phyloP scores from a whole-genome alignment of 1,140 invertebrate genomes.

The Bombus turneri region DNA sequence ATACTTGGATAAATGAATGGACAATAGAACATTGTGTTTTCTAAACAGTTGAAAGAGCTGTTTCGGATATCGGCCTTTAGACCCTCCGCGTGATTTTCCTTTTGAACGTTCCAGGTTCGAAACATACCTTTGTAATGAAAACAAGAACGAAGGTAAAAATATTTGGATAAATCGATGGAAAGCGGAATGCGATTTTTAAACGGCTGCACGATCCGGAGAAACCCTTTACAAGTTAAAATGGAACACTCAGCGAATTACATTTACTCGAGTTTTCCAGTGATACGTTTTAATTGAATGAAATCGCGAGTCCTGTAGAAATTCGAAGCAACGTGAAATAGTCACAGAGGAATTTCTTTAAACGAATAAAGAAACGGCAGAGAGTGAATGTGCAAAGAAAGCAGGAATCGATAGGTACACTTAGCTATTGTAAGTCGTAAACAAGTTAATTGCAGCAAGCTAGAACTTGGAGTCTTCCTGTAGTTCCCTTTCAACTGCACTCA shows the following conservation, averaged over 20 bases:
- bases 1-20: background rate
- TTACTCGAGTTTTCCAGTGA: background rate
- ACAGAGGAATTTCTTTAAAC: background rate
- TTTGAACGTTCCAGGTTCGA: too few species aligned
- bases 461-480: background rate
- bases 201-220: background rate
- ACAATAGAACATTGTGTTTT: background rate
- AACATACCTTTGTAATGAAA: too few species aligned
- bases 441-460: constrained; percentile 16
- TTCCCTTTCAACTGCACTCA: constrained; percentile 1
- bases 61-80: background rate
- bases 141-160: too few species aligned
- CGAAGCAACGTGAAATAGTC: background rate
- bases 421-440: constrained; percentile 35
- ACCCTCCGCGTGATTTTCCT: too few species aligned
- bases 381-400: background rate
- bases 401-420: constrained; percentile 14
- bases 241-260: background rate
- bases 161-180: too few species aligned
- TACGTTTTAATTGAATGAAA: background rate
- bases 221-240: background rate
- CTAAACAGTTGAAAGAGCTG: background rate
- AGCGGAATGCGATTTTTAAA: too few species aligned
- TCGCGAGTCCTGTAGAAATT: too few species aligned
- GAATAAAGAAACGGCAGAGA: background rate